Conservation (phyloP, 2,797 vertebrate genomes). For the Argya squamiceps region DNA sequence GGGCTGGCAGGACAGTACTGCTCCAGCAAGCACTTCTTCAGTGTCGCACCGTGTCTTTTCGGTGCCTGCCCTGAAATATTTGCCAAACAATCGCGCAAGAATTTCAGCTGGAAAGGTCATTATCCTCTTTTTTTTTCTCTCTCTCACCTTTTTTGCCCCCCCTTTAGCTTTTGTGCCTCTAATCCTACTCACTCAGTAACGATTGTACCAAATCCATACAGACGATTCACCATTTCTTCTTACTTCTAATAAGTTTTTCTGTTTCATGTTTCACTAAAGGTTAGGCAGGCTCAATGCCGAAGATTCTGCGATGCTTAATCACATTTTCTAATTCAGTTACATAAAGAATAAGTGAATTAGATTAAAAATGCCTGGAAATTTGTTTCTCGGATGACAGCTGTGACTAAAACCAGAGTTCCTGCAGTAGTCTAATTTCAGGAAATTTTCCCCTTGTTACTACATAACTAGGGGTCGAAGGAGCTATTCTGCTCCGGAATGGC, state of each 20-base stretch:
- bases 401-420: conserved; percentile 93
- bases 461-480: conserved; percentile 72
- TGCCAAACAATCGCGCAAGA: background rate
- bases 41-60: background rate
- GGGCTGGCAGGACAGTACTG: background rate
- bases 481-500: conserved; percentile 44
- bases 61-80: background rate
- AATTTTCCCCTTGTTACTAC: conserved; percentile 84
- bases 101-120: background rate
- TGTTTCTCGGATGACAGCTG: conserved; percentile 87
- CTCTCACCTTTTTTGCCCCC: fast-evolving
- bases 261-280: conserved; percentile 55
- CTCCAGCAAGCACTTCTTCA: background rate
- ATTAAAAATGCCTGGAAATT: conserved; percentile 88
- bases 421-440: conserved; percentile 88
- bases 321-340: conserved; percentile 89
- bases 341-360: conserved; percentile 92
- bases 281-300: conserved; percentile 53
- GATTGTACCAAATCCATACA: background rate
- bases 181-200: background rate
- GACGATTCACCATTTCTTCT: conserved; percentile 17
- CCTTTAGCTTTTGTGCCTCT: background rate
- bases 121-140: background rate
- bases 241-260: conserved; percentile 48
- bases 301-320: conserved; percentile 80